A percentile compares a stretch with the other conserved stretches of the same genome.
Conservation (phyloP, 1,140 invertebrate genomes). For the Drosophila santomea region DNA sequence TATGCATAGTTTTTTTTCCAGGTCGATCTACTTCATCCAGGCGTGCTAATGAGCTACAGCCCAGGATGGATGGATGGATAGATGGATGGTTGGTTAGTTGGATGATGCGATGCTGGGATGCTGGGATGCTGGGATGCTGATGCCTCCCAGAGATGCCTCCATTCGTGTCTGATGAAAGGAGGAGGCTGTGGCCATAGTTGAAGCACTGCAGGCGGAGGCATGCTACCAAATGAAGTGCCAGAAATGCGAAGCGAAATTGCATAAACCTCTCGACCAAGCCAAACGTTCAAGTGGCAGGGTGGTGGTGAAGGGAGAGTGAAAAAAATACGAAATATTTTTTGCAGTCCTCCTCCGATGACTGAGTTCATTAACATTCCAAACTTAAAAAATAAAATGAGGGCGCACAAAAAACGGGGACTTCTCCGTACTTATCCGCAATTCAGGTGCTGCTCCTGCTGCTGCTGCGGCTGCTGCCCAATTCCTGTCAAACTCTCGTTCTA, state of each 20-base stretch:
- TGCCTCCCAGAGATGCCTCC: conserved; percentile 27
- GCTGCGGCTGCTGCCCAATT: conserved; percentile 40
- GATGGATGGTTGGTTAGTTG: conserved; percentile 6
- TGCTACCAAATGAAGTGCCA: conserved; percentile 76
- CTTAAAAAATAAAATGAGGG: conserved; percentile 51
- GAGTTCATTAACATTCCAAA: conserved; percentile 78
- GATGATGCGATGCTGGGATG: not conserved
- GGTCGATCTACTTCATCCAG: conserved; percentile 61
- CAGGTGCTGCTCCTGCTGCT: conserved; percentile 46
- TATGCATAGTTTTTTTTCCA: conserved; percentile 21
- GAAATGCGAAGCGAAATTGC: conserved; percentile 80
- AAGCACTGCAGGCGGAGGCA: conserved; percentile 36
- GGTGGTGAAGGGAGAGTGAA: not conserved
- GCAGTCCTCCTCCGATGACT: conserved; percentile 50
- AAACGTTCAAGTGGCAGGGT: conserved; percentile 34
- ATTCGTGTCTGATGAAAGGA: conserved; percentile 51
- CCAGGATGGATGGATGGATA: conserved; percentile 28
- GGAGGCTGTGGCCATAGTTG: conserved; percentile 21
- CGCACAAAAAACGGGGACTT: conserved; percentile 12
- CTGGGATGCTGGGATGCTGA: conserved; percentile 13
- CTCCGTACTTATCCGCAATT: conserved; percentile 6
- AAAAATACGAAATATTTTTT: conserved; percentile 43
- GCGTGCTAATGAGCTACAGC: conserved; percentile 56
- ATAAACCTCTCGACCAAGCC: conserved; percentile 70
- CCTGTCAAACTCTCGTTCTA: conserved; percentile 54